Conservation (phyloP, 2,113 vertebrate genomes). For the Trachemys scripta region DNA sequence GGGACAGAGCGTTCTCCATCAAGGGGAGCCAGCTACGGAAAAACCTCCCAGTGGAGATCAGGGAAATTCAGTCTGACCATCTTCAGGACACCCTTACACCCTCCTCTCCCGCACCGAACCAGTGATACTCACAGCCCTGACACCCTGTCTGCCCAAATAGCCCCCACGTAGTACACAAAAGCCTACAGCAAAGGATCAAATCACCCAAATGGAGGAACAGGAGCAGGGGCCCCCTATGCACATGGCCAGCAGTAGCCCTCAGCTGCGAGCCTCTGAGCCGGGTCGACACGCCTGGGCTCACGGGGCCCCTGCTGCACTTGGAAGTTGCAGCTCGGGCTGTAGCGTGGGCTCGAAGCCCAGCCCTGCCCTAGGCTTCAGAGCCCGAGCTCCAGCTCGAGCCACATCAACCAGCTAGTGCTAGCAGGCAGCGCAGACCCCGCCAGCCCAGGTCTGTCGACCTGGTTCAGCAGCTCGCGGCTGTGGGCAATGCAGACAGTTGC, state of each 20-base stretch:
- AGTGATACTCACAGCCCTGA: background rate
- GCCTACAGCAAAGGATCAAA: background rate
- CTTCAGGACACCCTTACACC: background rate
- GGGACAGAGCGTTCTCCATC: background rate
- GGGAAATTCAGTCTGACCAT: background rate
- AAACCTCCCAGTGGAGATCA: background rate
- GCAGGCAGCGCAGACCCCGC: no score
- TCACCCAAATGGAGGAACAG: background rate
- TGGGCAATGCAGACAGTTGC: background rate
- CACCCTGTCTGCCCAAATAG: background rate
- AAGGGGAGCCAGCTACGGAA: no score
- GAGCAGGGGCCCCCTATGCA: background rate
- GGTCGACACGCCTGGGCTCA: no score
- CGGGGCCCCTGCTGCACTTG: no score
- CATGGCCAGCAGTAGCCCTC: no score
- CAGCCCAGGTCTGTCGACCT: no score
- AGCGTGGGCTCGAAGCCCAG: no score
- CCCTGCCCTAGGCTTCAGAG: background rate
- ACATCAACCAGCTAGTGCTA: no score
- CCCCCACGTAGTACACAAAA: background rate
- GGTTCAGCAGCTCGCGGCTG: background rate
- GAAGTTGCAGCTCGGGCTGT: no score
- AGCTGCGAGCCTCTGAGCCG: no score
- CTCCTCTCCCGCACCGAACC: background rate
- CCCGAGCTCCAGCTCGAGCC: no score